Percentiles rank a stretch among this genome's conserved stretches.
Conservation (phyloP, 2,113 vertebrate genomes). For the Mixornis gularis region DNA sequence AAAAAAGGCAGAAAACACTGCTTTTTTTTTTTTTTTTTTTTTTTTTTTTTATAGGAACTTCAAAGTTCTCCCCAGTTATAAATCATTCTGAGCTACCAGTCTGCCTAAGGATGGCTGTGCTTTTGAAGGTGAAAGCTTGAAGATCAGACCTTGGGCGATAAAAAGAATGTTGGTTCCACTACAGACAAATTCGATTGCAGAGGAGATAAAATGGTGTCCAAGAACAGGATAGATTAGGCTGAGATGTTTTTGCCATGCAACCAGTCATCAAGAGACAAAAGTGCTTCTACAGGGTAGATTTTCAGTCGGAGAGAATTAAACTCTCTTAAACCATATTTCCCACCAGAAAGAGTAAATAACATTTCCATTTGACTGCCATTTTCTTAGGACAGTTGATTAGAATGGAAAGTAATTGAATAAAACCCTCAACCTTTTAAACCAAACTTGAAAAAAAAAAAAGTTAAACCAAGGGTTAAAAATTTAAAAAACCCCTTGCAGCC, state of each 20-base stretch:
- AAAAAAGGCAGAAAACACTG: not conserved
- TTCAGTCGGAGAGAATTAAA: not conserved
- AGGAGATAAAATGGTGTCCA: slow-evolving; percentile 43
- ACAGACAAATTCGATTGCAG: not conserved
- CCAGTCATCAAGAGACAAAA: slow-evolving; percentile 12
- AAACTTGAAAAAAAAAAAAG: not conserved
- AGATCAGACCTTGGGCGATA: slow-evolving; percentile 51
- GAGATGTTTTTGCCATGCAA: not conserved
- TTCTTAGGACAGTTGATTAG: not conserved
- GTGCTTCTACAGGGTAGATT: not conserved
- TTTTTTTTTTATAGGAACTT: slow-evolving; percentile 37
- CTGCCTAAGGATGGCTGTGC: slow-evolving; percentile 33
- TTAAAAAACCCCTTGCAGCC: not conserved
- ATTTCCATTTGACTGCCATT: not conserved
- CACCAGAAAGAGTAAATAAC: not conserved
- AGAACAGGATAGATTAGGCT: not conserved
- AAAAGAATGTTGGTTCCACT: slow-evolving; percentile 43
- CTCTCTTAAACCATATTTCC: not conserved
- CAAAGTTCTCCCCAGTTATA: slow-evolving; percentile 40
- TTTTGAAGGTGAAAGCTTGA: slow-evolving; percentile 55
- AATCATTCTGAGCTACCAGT: slow-evolving; percentile 32
- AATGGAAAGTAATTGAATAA: not conserved
- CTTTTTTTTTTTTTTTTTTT: not conserved
- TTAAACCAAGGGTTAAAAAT: not conserved
- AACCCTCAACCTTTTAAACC: not conserved